Base-by-base conservation (phyloP, 2,113 vertebrate species). In the Sardina pilchardus region DNA sequence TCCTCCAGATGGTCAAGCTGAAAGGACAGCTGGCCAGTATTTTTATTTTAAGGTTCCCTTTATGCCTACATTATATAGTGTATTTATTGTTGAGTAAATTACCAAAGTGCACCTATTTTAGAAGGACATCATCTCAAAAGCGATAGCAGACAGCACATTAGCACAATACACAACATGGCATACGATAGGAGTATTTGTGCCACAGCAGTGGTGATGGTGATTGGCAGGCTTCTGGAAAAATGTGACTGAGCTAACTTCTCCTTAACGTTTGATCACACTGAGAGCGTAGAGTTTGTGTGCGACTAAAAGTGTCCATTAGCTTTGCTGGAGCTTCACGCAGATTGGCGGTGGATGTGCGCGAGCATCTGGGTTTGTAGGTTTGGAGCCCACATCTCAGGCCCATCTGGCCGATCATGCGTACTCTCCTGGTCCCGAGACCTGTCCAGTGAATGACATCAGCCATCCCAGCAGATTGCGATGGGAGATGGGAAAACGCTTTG, bases 41-140 rank as follows among this genome's bases (percentile, higher is more conserved):
- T 59, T 59, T 59, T 24, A 59, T 59, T 59, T 94, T 96, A 94
- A 85, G 86, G 7, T 71, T 78, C 71, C 16, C 30, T 36, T 78
- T 19, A 71, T 34, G 63, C n/a, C 8, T 7, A 71, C 63, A 71
- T 30, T 30, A 30, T 34, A 34, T 34, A 12, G 14, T 34, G 71
- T 78, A 36, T 17, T 78, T 10, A 36, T 78, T 3, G 30, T 78
- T 78, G 1, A 14, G 10, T 16, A 12, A 12, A 4, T 78, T 78
- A 17, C 14, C 5, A 36, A 19, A n/a, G 34, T 36, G 71, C 16
- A 36, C 14, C 12, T 17, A 78, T 2, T 39, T 17, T 78, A 34
- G 26, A 78, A 14, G 14, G 71, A 78, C 71, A 36, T 17, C 3
- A 14, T 36, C 34, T 1, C 63, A 39, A 78, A 78, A 63, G 6